Base-by-base conservation (phyloP, 2,113 vertebrate species). In the Electrona antarctica region DNA sequence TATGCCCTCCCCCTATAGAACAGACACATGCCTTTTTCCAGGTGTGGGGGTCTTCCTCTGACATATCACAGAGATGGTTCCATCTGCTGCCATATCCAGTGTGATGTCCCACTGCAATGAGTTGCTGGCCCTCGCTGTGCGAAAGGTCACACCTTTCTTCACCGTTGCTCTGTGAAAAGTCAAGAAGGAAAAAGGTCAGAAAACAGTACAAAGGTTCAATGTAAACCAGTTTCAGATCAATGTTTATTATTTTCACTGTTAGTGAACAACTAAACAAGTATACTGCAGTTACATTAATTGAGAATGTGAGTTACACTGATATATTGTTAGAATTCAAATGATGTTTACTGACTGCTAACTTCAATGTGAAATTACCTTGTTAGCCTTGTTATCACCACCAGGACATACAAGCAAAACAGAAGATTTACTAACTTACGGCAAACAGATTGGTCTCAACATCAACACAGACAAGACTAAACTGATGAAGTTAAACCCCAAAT, bases 61-160 rank as follows among this genome's bases (percentile, higher is more conserved):
- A 77, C 96, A 98, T 12, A 91, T 68, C 4, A 97, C 93, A 12
- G 93, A 92, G 0, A 95, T 93, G 0, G 92, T 92, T 0, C 93
- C 89, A 0, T 93, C 88, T 64, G 80, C 77, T 56, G 92, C 94
- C 58, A 80, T 15, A 28, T 92, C 94, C 80, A 94, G 86, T 7
- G 86, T 93, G 85, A 96, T 88, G 72, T 97, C 95, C 96, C 97
- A 98, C 3, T 91, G 4, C 54, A 91, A 66, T 0, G 95, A 92
- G 89, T 92, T 96, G 91, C 93, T 97, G 82, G 94, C 93, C 74
- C 95, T 92, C 0, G 95, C 93, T 0, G 91, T 92, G 4, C 92
- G 76, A 73, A 97, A 87, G 55, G 85, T 94, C 87, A 98, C 92
- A 0, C 96, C 95, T 78, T 92, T 95, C 90, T 94, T 94, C 82